Conservation (phyloP, 1,140 invertebrate species). For the Drosophila kohkoa region DNA sequence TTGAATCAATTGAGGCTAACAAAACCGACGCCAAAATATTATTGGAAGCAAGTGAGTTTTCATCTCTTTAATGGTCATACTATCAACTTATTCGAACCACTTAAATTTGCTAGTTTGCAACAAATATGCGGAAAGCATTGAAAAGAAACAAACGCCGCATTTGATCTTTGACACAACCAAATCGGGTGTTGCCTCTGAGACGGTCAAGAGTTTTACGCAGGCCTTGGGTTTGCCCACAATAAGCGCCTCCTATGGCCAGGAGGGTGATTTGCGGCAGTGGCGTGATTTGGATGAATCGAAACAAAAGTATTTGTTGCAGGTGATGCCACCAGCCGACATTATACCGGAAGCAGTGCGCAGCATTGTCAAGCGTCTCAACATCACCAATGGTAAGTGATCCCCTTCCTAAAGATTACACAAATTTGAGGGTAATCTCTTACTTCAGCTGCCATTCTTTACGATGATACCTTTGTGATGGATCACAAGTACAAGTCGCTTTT, state of each 20-base stretch:
- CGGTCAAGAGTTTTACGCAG: slow-evolving; percentile 92
- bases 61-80: neutral
- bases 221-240: slow-evolving; percentile 93
- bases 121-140: slow-evolving; percentile 88
- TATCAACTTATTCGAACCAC: too few relatives aligned
- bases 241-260: slow-evolving; percentile 92
- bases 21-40: slow-evolving; percentile 89
- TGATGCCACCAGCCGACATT: slow-evolving; percentile 93
- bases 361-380: slow-evolving; percentile 92
- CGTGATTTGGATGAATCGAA: slow-evolving; percentile 89
- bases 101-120: slow-evolving; percentile 87
- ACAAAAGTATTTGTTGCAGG: slow-evolving; percentile 89
- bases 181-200: slow-evolving; percentile 91
- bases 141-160: slow-evolving; percentile 89
- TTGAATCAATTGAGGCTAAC: slow-evolving; percentile 87
- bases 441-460: slow-evolving; percentile 92
- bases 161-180: slow-evolving; percentile 92
- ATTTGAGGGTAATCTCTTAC: neutral
- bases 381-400: slow-evolving; percentile 89
- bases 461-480: slow-evolving; percentile 94
- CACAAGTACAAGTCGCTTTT: slow-evolving; percentile 96
- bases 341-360: slow-evolving; percentile 92
- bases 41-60: slow-evolving; percentile 87
- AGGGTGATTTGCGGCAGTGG: slow-evolving; percentile 93
- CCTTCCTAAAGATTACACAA: slow-evolving; percentile 67